phyloP scores from a whole-genome alignment of 2,888 invertebrate species.

The Plebejus anna region DNA sequence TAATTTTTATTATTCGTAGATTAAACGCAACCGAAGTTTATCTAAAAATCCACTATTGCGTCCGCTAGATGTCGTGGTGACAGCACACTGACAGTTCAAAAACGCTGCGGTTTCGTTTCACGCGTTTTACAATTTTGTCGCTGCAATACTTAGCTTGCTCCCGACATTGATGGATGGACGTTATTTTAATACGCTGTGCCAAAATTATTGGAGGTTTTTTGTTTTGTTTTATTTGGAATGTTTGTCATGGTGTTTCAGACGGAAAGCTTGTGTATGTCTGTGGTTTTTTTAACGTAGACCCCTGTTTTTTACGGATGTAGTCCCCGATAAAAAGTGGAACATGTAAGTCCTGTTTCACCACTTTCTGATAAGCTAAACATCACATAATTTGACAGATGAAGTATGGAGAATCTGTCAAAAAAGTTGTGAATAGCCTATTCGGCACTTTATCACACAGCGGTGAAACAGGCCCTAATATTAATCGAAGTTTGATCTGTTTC shows the following conservation, averaged over 20 bases:
- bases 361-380: too few relatives aligned
- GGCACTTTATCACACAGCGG: too few relatives aligned
- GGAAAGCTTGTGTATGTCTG: neutral
- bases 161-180: constrained; percentile 26
- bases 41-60: neutral
- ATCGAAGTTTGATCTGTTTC: too few relatives aligned
- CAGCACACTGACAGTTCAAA: constrained; percentile 28
- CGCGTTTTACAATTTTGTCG: constrained; percentile 22
- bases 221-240: neutral
- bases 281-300: neutral
- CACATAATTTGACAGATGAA: too few relatives aligned
- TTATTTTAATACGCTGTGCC: neutral
- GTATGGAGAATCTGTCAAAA: too few relatives aligned
- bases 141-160: constrained; percentile 18
- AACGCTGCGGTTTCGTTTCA: constrained; percentile 27
- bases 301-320: neutral
- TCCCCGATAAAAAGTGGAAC: too few relatives aligned
- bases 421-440: too few relatives aligned
- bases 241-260: neutral
- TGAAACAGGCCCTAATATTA: too few relatives aligned
- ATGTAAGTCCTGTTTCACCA: too few relatives aligned
- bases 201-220: neutral
- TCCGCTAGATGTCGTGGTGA: constrained; percentile 20
- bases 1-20: neutral
- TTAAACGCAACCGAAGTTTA: neutral